Percentiles rank a stretch among this genome's conserved stretches.
phyloP scores from a whole-genome alignment of 2,113 vertebrate genomes.

The Cichladusa arquata region DNA sequence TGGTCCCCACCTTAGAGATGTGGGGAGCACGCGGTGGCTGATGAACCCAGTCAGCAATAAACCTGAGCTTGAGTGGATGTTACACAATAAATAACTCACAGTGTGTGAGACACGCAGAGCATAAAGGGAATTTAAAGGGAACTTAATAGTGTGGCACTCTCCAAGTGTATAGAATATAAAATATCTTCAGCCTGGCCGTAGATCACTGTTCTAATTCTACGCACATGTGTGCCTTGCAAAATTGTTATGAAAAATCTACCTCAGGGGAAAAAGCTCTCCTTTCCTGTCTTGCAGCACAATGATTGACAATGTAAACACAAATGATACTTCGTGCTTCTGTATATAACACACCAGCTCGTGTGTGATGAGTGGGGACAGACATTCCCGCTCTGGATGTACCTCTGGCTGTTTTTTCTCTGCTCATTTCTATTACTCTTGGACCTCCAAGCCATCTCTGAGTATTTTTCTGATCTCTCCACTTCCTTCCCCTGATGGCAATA shows the following conservation, averaged over 20 bases:
- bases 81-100: neutral
- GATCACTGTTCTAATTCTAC: neutral
- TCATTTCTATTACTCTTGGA: neutral
- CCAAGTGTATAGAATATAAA: neutral
- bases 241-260: conserved; percentile 4
- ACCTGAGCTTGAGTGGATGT: neutral
- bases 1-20: neutral
- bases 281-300: conserved; percentile 1
- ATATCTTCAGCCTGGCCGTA: neutral
- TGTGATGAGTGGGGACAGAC: neutral
- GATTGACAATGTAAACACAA: conserved; percentile 33
- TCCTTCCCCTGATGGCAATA: neutral
- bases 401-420: neutral
- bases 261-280: accelerated
- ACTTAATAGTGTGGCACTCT: neutral
- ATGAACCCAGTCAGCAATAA: neutral
- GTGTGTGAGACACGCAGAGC: neutral
- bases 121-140: neutral
- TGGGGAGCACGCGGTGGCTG: neutral
- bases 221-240: neutral
- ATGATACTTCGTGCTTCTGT: conserved; percentile 10
- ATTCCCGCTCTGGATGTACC: neutral
- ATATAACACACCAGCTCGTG: neutral
- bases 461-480: neutral
- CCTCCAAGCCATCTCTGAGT: neutral